Percentiles rank a stretch among this genome's conserved stretches.
These are phyloP conservation scores for Antrozous pallidus DNA, from an alignment of 2,797 vertebrate species.

Conservation along the genomic window DNA sequence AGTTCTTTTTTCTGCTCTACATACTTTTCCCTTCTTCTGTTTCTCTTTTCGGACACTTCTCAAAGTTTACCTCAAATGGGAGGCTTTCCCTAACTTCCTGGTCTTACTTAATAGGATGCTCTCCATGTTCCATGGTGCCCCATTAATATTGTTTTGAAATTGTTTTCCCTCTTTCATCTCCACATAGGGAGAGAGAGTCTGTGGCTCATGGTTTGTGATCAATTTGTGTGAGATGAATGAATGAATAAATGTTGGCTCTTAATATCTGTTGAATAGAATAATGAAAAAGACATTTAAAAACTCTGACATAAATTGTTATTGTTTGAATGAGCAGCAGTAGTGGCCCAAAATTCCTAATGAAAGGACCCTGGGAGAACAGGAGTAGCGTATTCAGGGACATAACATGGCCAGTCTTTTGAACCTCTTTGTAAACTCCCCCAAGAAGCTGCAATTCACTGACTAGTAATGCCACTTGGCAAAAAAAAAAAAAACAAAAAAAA, in stretches of 20 bases:
- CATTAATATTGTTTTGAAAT: background rate
- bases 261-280: background rate
- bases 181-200: background rate
- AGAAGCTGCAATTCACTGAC: conserved; percentile 29
- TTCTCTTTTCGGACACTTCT: background rate
- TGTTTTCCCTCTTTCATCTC: background rate
- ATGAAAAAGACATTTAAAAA: background rate
- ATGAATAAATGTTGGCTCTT: background rate
- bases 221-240: background rate
- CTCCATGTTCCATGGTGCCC: background rate
- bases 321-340: background rate
- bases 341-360: background rate
- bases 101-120: background rate
- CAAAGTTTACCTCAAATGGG: background rate
- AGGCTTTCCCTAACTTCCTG: background rate
- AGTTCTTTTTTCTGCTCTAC: background rate
- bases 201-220: background rate
- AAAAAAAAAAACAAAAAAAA: background rate
- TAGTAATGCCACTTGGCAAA: background rate
- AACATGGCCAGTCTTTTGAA: background rate
- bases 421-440: background rate
- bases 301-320: background rate
- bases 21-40: background rate
- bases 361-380: background rate
- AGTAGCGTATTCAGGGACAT: background rate